Evolutionary conservation across 2,797 vertebrate species (phyloP).

Genomic region (Euphonia xanthogaster): DNA sequence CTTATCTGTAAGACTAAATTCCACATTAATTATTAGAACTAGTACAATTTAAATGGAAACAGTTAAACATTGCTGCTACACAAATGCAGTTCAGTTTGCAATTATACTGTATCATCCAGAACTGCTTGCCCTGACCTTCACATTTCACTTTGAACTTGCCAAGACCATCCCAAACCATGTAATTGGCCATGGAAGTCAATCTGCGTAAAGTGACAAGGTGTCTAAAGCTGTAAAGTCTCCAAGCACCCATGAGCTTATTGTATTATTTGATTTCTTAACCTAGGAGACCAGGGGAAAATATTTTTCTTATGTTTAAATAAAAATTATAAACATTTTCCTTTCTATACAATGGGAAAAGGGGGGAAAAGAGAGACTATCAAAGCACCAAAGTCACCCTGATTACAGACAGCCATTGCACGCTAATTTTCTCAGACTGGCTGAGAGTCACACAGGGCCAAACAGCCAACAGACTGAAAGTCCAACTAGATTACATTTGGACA

Average conservation of each 20-base stretch:
- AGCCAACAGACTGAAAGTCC: background rate
- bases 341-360: background rate
- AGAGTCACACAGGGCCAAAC: background rate
- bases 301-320: background rate
- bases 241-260: background rate
- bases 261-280: background rate
- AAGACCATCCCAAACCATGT: background rate
- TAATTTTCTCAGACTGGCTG: background rate
- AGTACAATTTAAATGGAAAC: background rate
- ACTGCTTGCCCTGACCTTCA: background rate
- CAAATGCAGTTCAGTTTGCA: background rate
- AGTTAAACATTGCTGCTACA: background rate
- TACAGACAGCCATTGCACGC: background rate
- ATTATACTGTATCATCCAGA: background rate
- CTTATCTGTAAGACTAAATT: background rate
- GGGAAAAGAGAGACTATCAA: slow-evolving; percentile 1
- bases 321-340: background rate
- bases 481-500: background rate
- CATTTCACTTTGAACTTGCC: background rate
- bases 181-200: background rate
- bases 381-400: background rate
- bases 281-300: background rate
- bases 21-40: background rate
- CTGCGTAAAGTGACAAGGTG: rapidly evolving
- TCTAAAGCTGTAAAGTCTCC: background rate